phyloP scores from a whole-genome alignment of 2,888 invertebrate genomes.

The Acrobasis consociella region DNA sequence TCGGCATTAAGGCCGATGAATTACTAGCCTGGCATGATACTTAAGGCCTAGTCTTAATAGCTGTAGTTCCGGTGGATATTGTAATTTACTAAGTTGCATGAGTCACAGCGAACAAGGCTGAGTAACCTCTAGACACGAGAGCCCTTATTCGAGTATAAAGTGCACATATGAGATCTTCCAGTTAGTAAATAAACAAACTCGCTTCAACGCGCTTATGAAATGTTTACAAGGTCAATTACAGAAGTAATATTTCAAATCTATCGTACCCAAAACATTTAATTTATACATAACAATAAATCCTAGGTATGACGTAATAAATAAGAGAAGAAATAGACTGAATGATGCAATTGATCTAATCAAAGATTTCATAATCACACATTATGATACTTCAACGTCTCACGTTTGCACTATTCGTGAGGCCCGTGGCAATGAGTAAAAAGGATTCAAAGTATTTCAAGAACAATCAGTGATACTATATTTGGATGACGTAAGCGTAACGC shows the following conservation, averaged over 20 bases:
- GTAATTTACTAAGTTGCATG: constrained; percentile 55
- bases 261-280: not conserved
- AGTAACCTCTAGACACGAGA: constrained; percentile 46
- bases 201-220: not conserved
- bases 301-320: not conserved
- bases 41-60: constrained; percentile 22
- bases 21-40: constrained; percentile 23
- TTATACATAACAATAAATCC: not conserved
- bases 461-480: constrained; percentile 42
- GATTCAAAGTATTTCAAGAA: constrained; percentile 42
- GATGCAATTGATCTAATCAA: constrained; percentile 7
- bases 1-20: constrained; percentile 22
- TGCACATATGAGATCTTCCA: constrained; percentile 12
- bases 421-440: constrained; percentile 2
- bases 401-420: constrained; percentile 13
- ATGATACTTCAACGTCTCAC: not conserved
- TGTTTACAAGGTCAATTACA: constrained; percentile 16
- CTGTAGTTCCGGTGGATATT: constrained; percentile 57
- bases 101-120: constrained; percentile 52
- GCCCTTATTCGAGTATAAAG: constrained; percentile 6
- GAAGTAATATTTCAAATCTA: constrained; percentile 4
- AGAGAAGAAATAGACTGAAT: not conserved
- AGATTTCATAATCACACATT: constrained; percentile 14
- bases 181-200: constrained; percentile 19
- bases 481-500: constrained; percentile 44